These are phyloP conservation scores for Holothuria glaberrima DNA, from an alignment of 35 echinoderm and acorn worm species.

Conservation along the genomic window DNA sequence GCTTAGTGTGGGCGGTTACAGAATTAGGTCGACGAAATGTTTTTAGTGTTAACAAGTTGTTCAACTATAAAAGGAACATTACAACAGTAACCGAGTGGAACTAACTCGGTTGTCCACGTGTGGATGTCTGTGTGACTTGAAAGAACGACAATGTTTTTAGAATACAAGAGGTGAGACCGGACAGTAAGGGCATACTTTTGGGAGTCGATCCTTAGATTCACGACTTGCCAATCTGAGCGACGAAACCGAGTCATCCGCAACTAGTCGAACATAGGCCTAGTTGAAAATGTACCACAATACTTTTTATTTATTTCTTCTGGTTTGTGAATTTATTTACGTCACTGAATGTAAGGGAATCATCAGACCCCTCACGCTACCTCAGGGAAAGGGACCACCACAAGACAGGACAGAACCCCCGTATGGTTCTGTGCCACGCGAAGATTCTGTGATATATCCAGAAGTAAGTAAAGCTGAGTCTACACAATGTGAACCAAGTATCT, in stretches of 20 bases:
- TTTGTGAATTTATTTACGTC: neutral
- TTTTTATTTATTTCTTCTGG: neutral
- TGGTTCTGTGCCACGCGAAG: neutral
- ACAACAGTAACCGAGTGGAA: neutral
- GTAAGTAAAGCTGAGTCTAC: neutral
- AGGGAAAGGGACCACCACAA: slow-evolving; percentile 3
- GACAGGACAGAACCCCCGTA: neutral
- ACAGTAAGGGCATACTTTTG: neutral
- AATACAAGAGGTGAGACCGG: neutral
- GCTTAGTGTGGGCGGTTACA: neutral
- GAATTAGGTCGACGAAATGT: neutral
- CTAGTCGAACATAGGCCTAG: neutral
- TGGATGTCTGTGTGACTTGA: too few species aligned
- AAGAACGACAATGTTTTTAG: neutral
- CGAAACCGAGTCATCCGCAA: neutral
- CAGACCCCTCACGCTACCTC: neutral
- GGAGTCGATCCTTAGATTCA: neutral
- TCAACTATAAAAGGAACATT: neutral
- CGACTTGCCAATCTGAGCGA: neutral
- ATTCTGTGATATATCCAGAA: neutral
- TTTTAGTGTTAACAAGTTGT: neutral
- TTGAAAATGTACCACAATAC: too few species aligned
- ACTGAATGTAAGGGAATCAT: neutral
- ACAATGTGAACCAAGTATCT: slow-evolving; percentile 26
- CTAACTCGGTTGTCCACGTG: neutral